phyloP scores from a whole-genome alignment of 2,113 vertebrate species.

The Bujurquina vittata region DNA sequence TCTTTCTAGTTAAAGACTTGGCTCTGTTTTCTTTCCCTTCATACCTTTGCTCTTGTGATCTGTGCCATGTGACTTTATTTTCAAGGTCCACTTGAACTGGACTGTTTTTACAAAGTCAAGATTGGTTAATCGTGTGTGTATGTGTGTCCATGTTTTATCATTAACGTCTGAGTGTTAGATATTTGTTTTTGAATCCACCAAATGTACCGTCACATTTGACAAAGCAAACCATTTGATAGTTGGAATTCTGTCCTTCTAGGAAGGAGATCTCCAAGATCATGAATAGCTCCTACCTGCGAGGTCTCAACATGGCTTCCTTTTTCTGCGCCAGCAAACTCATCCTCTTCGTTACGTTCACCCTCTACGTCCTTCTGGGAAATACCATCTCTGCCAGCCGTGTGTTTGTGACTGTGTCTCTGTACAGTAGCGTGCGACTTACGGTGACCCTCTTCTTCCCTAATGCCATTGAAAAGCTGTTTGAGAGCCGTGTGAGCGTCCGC shows the following conservation, averaged over 20 bases:
- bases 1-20: too few relatives aligned
- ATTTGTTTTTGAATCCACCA: not conserved
- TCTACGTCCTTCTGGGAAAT: constrained; percentile 88
- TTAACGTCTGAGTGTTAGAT: not conserved
- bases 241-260: constrained; percentile 65
- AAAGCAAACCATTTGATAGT: not conserved
- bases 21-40: too few relatives aligned
- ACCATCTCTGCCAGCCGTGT: constrained; percentile 87
- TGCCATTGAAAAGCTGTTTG: constrained; percentile 89
- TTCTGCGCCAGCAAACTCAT: constrained; percentile 94
- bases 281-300: constrained; percentile 92
- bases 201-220: not conserved
- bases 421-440: constrained; percentile 86
- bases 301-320: constrained; percentile 93
- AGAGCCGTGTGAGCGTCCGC: constrained; percentile 86
- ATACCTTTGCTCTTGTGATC: too few relatives aligned
- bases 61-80: too few relatives aligned
- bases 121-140: too few relatives aligned
- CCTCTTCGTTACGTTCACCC: constrained; percentile 89
- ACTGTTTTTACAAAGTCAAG: too few relatives aligned
- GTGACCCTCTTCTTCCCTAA: constrained; percentile 94
- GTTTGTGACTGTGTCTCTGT: constrained; percentile 90
- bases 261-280: constrained; percentile 91
- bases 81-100: too few relatives aligned
- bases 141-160: not conserved